Conservation (phyloP, 2,113 vertebrate genomes). For the Trichechus manatus region DNA sequence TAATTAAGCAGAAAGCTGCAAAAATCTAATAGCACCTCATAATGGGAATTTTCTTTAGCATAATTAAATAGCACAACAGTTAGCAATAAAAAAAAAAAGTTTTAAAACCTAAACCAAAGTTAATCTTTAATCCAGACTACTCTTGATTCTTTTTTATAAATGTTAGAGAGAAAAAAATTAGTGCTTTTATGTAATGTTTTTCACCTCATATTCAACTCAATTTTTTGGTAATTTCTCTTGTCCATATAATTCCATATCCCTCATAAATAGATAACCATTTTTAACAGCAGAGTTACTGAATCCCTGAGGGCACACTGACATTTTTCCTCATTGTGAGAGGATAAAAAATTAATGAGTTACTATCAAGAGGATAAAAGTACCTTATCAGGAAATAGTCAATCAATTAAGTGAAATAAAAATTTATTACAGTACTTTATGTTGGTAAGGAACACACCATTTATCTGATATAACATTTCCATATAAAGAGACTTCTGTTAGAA, state of each 20-base stretch:
- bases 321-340: neutral
- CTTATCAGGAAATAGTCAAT: constrained; percentile 30
- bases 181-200: constrained; percentile 70
- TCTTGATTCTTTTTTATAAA: constrained; percentile 63
- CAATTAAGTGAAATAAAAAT: constrained; percentile 29
- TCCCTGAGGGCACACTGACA: neutral
- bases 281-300: neutral
- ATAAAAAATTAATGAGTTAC: constrained; percentile 51
- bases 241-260: neutral
- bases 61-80: constrained; percentile 62
- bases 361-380: neutral
- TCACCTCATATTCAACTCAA: constrained; percentile 60
- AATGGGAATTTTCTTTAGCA: constrained; percentile 57
- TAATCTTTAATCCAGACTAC: constrained; percentile 72
- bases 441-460: neutral
- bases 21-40: constrained; percentile 14
- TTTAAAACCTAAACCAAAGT: constrained; percentile 69
- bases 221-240: constrained; percentile 62
- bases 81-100: constrained; percentile 31
- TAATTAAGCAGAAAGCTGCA: constrained; percentile 42
- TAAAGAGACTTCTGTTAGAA: neutral
- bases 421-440: constrained; percentile 1
- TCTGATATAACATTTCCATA: neutral
- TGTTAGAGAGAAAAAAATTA: constrained; percentile 71
- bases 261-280: neutral